Conservation (phyloP, 2,113 vertebrate genomes). For the Elephas maximus region DNA sequence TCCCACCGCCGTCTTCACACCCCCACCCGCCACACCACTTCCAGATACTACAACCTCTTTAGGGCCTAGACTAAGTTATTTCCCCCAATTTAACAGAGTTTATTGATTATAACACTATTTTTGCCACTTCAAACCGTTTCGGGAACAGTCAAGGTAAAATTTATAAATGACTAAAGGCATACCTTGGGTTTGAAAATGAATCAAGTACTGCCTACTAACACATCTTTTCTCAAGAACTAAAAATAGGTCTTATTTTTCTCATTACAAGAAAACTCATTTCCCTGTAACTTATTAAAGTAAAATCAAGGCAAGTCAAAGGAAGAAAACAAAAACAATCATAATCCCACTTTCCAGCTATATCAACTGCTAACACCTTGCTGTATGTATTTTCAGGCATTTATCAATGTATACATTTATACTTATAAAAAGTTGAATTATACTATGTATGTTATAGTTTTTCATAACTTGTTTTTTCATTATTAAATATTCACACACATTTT, state of each 20-base stretch:
- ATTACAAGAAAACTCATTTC: background rate
- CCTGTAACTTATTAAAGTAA: background rate
- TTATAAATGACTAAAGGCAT: conserved; percentile 2
- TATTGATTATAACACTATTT: conserved; percentile 11
- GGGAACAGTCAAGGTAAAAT: background rate
- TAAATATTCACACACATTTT: background rate
- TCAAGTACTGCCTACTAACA: background rate
- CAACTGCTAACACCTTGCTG: background rate
- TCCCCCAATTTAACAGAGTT: background rate
- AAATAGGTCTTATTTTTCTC: background rate
- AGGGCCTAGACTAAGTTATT: background rate
- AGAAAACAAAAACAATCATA: background rate
- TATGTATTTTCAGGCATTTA: background rate
- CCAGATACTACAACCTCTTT: background rate
- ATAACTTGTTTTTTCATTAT: background rate
- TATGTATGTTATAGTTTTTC: background rate
- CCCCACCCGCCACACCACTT: background rate
- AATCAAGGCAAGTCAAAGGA: background rate
- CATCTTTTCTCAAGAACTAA: background rate
- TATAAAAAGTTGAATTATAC: background rate
- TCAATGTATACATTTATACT: background rate
- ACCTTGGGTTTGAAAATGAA: background rate
- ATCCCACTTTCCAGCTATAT: background rate
- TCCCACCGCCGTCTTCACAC: background rate
- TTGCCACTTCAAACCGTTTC: background rate